These are phyloP conservation scores for Piscicola geometra DNA, from an alignment of 2,888 invertebrate species.

Conservation along the genomic window DNA sequence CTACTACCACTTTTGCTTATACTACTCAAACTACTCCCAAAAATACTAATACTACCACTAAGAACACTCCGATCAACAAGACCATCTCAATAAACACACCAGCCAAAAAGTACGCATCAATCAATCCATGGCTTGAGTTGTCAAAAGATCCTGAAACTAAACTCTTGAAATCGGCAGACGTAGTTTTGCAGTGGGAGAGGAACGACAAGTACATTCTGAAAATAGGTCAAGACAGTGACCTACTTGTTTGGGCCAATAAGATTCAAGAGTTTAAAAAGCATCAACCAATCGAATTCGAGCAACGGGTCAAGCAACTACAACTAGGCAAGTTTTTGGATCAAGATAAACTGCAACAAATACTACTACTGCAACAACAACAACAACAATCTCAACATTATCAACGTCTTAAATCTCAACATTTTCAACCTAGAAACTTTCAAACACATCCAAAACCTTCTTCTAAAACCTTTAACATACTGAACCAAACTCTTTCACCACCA, in stretches of 20 bases:
- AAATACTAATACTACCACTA: background rate
- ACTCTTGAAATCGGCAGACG: background rate
- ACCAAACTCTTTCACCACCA: too few species aligned
- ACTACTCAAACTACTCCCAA: background rate
- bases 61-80: background rate
- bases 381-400: background rate
- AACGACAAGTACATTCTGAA: too few species aligned
- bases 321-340: background rate
- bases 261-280: too few species aligned
- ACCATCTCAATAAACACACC: background rate
- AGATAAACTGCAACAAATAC: background rate
- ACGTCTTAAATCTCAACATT: too few species aligned
- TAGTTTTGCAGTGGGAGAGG: too few species aligned
- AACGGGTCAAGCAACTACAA: background rate
- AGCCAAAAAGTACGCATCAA: background rate
- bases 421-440: too few species aligned
- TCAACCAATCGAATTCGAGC: too few species aligned
- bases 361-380: background rate
- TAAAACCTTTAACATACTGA: too few species aligned
- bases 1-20: background rate
- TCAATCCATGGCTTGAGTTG: background rate
- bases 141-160: background rate
- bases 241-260: too few species aligned
- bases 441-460: too few species aligned
- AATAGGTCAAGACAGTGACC: too few species aligned